These are phyloP conservation scores for Hirtodrosophila trivittata DNA, from an alignment of 2,888 invertebrate genomes.

Conservation along the genomic window DNA sequence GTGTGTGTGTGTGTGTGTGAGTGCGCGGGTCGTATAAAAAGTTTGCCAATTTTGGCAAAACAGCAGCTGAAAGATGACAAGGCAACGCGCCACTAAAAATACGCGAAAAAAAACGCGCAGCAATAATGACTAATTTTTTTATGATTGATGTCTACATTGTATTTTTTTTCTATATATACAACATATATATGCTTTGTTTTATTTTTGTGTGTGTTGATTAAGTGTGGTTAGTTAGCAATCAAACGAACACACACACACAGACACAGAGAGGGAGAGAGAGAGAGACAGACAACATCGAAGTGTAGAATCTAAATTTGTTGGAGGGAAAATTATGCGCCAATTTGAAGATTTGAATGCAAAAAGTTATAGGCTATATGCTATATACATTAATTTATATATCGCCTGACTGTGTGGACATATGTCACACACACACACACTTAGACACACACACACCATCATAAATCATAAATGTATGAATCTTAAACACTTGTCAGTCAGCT, in stretches of 20 bases:
- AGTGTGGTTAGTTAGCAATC: slow-evolving; percentile 33
- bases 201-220: slow-evolving; percentile 53
- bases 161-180: slow-evolving; percentile 6
- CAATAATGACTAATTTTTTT: slow-evolving; percentile 58
- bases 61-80: slow-evolving; percentile 41
- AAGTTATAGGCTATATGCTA: slow-evolving; percentile 40
- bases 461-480: slow-evolving; percentile 72
- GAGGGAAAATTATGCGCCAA: slow-evolving; percentile 27
- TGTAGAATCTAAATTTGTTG: slow-evolving; percentile 21
- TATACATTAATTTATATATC: slow-evolving; percentile 18
- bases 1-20: background rate
- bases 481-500: slow-evolving; percentile 70
- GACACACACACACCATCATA: slow-evolving; percentile 44
- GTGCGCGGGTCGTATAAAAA: slow-evolving; percentile 63
- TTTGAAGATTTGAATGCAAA: slow-evolving; percentile 24
- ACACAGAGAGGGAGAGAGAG: background rate
- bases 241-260: slow-evolving; percentile 17
- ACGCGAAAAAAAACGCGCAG: slow-evolving; percentile 20
- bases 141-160: slow-evolving; percentile 65
- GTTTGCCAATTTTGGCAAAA: slow-evolving; percentile 54
- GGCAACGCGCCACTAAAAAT: slow-evolving; percentile 48
- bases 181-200: slow-evolving; percentile 4
- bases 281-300: too few species aligned
- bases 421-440: slow-evolving; percentile 23
- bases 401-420: slow-evolving; percentile 26